These are phyloP conservation scores for Coptodon rendalli DNA, from an alignment of 2,113 vertebrate species.

Conservation along the genomic window DNA sequence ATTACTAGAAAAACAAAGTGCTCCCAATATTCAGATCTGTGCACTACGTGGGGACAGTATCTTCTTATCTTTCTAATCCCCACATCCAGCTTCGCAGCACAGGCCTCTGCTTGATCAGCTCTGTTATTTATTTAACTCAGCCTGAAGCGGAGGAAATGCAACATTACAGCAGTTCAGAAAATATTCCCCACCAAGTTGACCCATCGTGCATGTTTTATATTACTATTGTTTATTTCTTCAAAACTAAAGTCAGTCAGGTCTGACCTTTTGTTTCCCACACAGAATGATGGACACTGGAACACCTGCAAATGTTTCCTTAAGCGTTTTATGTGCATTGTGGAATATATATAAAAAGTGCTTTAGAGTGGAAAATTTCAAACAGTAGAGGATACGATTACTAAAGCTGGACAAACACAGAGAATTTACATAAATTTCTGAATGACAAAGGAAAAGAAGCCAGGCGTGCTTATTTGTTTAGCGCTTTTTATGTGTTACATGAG, in stretches of 20 bases:
- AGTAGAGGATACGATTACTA: neutral
- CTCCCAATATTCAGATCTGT: neutral
- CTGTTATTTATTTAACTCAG: neutral
- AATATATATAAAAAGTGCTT: neutral
- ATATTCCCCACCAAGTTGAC: neutral
- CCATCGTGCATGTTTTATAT: fast-evolving
- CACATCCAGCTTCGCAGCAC: neutral
- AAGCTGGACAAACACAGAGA: neutral
- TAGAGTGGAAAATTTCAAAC: fast-evolving
- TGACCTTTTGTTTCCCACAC: neutral
- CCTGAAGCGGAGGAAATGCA: fast-evolving
- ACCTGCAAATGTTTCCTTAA: neutral
- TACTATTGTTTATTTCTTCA: neutral
- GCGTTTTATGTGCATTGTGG: neutral
- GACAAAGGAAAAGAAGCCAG: neutral
- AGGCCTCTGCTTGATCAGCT: neutral
- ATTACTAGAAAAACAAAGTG: neutral
- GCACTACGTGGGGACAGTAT: neutral
- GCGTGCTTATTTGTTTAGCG: neutral
- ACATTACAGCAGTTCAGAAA: neutral
- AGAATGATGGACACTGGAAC: neutral
- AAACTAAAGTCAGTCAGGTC: neutral
- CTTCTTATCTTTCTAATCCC: neutral
- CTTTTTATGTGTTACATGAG: neutral
- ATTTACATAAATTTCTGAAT: neutral